Evolutionary conservation across 92 coral and sea anemone species (phyloP).

Genomic region (Zoanthus sansibaricus): DNA sequence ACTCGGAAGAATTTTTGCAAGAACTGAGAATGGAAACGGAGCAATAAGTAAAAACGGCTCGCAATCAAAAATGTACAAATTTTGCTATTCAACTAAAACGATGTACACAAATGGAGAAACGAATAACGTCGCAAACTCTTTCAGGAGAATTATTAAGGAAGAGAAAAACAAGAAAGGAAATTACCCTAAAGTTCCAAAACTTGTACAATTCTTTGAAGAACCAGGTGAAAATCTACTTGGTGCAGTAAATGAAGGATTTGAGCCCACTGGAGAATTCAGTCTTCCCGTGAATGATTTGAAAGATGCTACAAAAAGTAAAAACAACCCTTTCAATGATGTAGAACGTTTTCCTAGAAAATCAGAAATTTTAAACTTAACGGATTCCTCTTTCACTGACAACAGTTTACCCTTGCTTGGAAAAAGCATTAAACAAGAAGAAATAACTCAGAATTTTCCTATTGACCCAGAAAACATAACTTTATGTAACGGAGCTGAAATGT

Average conservation of each 20-base stretch:
- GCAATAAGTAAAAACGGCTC: not conserved
- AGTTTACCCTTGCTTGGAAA: not conserved
- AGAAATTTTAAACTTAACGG: not conserved
- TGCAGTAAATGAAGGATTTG: not conserved
- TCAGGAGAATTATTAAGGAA: not conserved
- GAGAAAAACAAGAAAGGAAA: too few relatives aligned
- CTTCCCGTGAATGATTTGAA: not conserved
- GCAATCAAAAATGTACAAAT: slow-evolving; percentile 7
- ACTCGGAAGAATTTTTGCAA: not conserved
- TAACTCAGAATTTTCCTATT: too few relatives aligned
- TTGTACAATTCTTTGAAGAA: slow-evolving; percentile 11
- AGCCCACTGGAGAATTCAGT: not conserved
- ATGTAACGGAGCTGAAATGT: too few relatives aligned
- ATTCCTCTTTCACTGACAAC: not conserved
- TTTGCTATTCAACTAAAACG: not conserved
- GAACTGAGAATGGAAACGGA: not conserved
- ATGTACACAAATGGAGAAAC: not conserved
- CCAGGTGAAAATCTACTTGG: not conserved
- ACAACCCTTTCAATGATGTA: not conserved
- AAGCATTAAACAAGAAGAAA: too few relatives aligned
- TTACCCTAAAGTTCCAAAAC: not conserved
- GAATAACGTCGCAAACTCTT: not conserved
- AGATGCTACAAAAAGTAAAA: not conserved
- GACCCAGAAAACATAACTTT: too few relatives aligned
- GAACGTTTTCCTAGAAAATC: not conserved